phyloP scores from a whole-genome alignment of 2,888 invertebrate genomes.

The Phengaris arion region DNA sequence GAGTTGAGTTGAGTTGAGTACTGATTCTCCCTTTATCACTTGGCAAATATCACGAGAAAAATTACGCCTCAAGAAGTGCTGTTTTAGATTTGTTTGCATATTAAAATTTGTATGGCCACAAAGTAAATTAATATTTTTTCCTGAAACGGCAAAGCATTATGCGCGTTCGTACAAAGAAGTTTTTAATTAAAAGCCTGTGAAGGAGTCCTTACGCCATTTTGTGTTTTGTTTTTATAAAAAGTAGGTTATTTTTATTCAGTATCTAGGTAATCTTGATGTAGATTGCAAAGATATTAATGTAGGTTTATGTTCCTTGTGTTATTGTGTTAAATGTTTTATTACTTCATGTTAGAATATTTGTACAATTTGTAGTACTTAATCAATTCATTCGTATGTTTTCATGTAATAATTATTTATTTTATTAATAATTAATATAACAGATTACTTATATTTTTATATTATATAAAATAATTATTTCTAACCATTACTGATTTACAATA shows the following conservation, averaged over 20 bases:
- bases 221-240: conserved; percentile 14
- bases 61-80: not conserved
- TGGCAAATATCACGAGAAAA: not conserved
- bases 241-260: conserved; percentile 11
- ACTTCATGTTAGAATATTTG: too few relatives aligned
- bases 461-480: too few relatives aligned
- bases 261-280: not conserved
- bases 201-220: conserved; percentile 12
- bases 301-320: not conserved
- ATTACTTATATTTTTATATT: too few relatives aligned
- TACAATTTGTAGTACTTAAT: too few relatives aligned
- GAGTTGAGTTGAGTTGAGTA: too few relatives aligned
- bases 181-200: conserved; percentile 15
- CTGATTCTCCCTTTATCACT: too few relatives aligned
- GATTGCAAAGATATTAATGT: not conserved
- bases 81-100: not conserved
- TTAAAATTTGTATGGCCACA: not conserved
- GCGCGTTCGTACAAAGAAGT: not conserved
- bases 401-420: too few relatives aligned
- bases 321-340: too few relatives aligned
- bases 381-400: too few relatives aligned
- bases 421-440: too few relatives aligned
- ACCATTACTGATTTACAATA: too few relatives aligned
- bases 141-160: conserved; percentile 12
- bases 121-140: conserved; percentile 11